Base-by-base conservation (phyloP, 2,888 invertebrate genomes). In the Drosophila borborema region DNA sequence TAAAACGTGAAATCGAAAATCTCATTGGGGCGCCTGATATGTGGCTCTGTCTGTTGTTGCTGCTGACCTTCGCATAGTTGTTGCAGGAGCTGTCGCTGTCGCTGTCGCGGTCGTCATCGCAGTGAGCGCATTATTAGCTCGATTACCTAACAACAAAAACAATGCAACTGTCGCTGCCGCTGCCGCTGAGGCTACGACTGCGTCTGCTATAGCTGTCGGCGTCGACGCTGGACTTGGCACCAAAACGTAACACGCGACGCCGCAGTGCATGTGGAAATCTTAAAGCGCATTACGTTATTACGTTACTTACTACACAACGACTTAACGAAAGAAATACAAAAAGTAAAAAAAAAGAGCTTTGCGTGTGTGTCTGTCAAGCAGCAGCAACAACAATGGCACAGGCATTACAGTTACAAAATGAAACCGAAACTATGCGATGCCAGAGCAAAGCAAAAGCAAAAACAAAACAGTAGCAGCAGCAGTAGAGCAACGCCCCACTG, bases 181-280 rank as follows among this genome's bases (percentile, higher is more conserved):
- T 53, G 45, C 12, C 6, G 45, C 40, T 36, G n/a, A 5, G 23
- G 12, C 36, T 12, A 36, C 9, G 45, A 43, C 56, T 45, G n/a
- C 63, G 49, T 43, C 70, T 49, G 31, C 55, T 38, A 38, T 23
- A 38, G 34, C 38, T 40, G 55, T 18, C 46, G 31, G 53, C 77
- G 56, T 69, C 64, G 72, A 64, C 76, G 90, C 90, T 91, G 91
- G 92, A 92, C 91, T 91, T 92, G 92, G 91, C 91, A 91, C 84
- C 90, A 91, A 86, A 88, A 87, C 89, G 86, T 90, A 81, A 77
- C 61, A 70, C 69, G 68, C 78, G 63, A 76, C 64, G 66, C 43
- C 48, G 62, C 59, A 53, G 66, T 81, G 87, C 76, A 81, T 86
- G 80, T 89, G 88, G 90, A 81, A 85, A 89, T 85, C 70, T 60